phyloP scores from a whole-genome alignment of 2,888 invertebrate genomes.

The Camponotus fellah region DNA sequence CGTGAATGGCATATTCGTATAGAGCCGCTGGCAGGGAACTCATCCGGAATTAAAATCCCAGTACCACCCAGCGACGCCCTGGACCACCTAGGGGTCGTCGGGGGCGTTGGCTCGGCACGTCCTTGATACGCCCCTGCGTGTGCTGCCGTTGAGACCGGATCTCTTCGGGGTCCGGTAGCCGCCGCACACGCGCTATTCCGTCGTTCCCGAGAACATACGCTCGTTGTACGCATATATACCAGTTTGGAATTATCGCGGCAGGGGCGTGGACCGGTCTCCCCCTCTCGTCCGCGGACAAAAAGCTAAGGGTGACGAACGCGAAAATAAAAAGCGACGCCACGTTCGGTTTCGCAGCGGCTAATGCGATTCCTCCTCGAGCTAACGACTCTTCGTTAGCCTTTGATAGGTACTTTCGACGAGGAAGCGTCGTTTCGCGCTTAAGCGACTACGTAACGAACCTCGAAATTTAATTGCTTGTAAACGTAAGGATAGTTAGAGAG shows the following conservation, averaged over 20 bases:
- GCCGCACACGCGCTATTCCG: slow-evolving; percentile 66
- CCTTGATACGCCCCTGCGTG: slow-evolving; percentile 83
- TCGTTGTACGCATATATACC: slow-evolving; percentile 45
- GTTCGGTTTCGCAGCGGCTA: slow-evolving; percentile 15
- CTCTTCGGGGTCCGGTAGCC: slow-evolving; percentile 70
- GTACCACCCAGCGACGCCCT: slow-evolving; percentile 85
- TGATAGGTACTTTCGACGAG: slow-evolving; percentile 3
- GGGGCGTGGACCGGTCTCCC: slow-evolving; percentile 79
- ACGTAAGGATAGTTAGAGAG: slow-evolving; percentile 2
- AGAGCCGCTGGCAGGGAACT: slow-evolving; percentile 56
- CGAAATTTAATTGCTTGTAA: slow-evolving; percentile 44
- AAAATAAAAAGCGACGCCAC: slow-evolving; percentile 35
- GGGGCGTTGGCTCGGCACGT: slow-evolving; percentile 83
- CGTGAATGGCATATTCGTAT: slow-evolving; percentile 49
- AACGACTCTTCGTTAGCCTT: slow-evolving; percentile 32
- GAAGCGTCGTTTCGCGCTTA: slow-evolving; percentile 9
- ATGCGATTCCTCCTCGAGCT: slow-evolving; percentile 28
- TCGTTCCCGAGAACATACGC: slow-evolving; percentile 61
- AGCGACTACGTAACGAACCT: slow-evolving; percentile 47
- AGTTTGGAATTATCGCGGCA: slow-evolving; percentile 79
- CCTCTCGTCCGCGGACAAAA: slow-evolving; percentile 43
- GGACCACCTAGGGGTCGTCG: slow-evolving; percentile 85
- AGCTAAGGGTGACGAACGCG: slow-evolving; percentile 41
- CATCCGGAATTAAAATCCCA: slow-evolving; percentile 71
- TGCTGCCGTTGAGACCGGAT: slow-evolving; percentile 78